phyloP scores from a whole-genome alignment of 1,140 invertebrate species.

The Brachystomella parvula region DNA sequence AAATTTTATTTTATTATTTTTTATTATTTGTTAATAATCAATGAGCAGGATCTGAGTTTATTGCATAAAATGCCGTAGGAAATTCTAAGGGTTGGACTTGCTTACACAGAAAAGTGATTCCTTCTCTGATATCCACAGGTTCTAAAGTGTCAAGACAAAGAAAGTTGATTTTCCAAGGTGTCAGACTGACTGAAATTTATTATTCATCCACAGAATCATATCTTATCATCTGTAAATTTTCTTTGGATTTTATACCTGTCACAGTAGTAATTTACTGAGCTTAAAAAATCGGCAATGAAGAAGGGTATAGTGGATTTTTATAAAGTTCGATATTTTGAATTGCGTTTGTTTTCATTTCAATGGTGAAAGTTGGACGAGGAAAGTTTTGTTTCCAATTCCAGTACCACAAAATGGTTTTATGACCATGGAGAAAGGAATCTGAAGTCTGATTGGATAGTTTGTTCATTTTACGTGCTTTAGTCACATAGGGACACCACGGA shows the following conservation, averaged over 20 bases:
- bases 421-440: background rate
- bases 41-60: conserved; percentile 4
- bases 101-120: background rate
- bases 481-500: background rate
- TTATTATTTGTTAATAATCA: background rate
- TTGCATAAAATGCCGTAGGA: background rate
- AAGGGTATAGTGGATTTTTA: too few relatives aligned
- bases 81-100: background rate
- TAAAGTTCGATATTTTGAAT: too few relatives aligned
- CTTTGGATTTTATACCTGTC: too few relatives aligned
- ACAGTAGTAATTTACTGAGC: too few relatives aligned
- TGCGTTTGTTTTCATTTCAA: too few relatives aligned
- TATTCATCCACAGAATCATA: too few relatives aligned
- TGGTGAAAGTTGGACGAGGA: too few relatives aligned
- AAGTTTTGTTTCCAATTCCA: background rate
- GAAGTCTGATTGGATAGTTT: background rate
- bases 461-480: background rate
- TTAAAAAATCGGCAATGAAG: too few relatives aligned
- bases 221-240: too few relatives aligned
- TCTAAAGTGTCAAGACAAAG: conserved; percentile 1
- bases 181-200: background rate
- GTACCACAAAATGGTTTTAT: background rate
- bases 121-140: background rate
- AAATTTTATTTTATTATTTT: background rate
- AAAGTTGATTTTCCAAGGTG: background rate